These are phyloP conservation scores for Bruchidius siliquastri DNA, from an alignment of 2,888 invertebrate species.

Conservation along the genomic window DNA sequence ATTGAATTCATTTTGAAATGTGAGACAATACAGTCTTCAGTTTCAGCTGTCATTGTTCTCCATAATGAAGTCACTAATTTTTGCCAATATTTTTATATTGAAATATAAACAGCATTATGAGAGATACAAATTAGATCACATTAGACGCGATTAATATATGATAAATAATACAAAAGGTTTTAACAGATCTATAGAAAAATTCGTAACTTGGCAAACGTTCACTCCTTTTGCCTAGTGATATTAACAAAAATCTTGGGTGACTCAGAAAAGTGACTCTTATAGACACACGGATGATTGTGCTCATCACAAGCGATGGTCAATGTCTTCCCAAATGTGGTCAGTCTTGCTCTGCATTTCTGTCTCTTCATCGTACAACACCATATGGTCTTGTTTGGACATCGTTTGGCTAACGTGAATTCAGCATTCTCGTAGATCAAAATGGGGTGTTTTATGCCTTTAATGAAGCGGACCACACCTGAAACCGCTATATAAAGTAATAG, in stretches of 20 bases:
- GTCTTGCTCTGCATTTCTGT: slow-evolving; percentile 24
- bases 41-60: no score
- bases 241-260: not conserved
- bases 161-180: no score
- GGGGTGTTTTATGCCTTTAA: slow-evolving; percentile 15
- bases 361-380: slow-evolving; percentile 25
- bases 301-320: slow-evolving; percentile 18
- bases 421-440: slow-evolving; percentile 15
- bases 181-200: no score
- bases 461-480: slow-evolving; percentile 12
- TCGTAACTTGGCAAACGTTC: no score
- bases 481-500: not conserved
- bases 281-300: slow-evolving; percentile 13
- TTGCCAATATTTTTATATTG: no score
- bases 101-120: no score
- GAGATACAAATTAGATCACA: no score
- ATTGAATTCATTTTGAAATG: no score
- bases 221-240: not conserved
- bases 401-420: slow-evolving; percentile 14
- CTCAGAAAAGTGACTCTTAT: not conserved
- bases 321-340: slow-evolving; percentile 18
- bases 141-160: no score
- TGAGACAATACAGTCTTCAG: no score
- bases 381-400: slow-evolving; percentile 11
- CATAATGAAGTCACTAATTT: no score